Evolutionary conservation across 2,113 vertebrate genomes (phyloP).

Genomic region (Spea multiplicata): DNA sequence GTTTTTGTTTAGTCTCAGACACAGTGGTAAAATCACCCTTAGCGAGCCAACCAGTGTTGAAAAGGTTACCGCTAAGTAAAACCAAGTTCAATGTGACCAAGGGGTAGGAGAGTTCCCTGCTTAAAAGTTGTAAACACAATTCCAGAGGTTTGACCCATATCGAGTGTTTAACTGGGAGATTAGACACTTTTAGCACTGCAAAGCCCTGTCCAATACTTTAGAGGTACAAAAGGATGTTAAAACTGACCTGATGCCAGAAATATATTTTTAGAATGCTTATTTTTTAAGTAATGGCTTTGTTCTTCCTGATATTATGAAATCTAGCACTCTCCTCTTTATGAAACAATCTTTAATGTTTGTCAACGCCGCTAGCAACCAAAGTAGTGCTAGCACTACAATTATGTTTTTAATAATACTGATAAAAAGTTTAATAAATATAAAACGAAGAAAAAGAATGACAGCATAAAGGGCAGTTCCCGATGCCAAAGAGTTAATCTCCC

Average conservation of each 20-base stretch:
- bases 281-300: constrained; percentile 27
- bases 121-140: constrained; percentile 18
- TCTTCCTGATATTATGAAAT: constrained; percentile 1
- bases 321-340: not conserved
- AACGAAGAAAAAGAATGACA: not conserved
- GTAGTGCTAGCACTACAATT: constrained; percentile 16
- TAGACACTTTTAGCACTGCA: constrained; percentile 27
- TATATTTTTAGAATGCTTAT: not conserved
- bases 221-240: not conserved
- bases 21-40: constrained; percentile 10
- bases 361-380: not conserved
- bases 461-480: not conserved
- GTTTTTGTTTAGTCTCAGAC: not conserved
- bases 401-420: not conserved
- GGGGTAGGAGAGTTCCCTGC: constrained; percentile 3
- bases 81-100: not conserved
- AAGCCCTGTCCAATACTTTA: constrained; percentile 3
- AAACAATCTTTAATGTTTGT: too few relatives aligned
- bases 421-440: not conserved
- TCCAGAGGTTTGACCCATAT: constrained; percentile 2
- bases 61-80: not conserved
- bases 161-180: not conserved
- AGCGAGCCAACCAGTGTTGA: not conserved
- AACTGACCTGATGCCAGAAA: not conserved
- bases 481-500: constrained; percentile 23